Evolutionary conservation across 2,113 vertebrate genomes (phyloP), one percentile per base, ranked within the genome.

Genomic region (Sylvia atricapilla): DNA sequence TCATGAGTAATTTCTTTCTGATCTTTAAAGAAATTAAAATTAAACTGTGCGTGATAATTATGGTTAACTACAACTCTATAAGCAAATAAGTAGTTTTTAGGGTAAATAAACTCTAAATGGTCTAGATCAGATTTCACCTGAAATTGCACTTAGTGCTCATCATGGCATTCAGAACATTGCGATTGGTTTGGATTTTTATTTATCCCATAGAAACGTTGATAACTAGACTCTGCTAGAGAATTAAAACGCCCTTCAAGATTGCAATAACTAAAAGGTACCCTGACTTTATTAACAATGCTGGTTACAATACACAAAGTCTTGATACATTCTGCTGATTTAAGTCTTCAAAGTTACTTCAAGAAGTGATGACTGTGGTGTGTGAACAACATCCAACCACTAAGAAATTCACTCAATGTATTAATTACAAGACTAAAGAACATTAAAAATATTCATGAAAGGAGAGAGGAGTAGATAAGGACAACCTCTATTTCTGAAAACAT

Each of bases 361-460:
- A 64, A 88, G 1, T 0, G 0, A 59, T 63, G 15, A 27, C 7
- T 53, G 22, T 13, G 11, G 35, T 52, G 9, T 35, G 37, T 50
- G 62, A 89, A 44, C 35, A 84, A 13, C 44, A 87, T 39, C 55
- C 11, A 56, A 17, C 52, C 25, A 30, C 35, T 73, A 82, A 85
- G 28, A 89, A 79, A 89, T 75, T 75, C 13, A 62, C 24, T 76
- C 35, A 58, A 8, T 2, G 0, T 46, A 37, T 46, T 80, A 62
- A 77, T 85, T 88, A 31, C 7, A 62, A 46, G 23, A 73, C 69
- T 55, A 62, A 72, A 85, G 41, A 66, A 15, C 12, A 43, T 79
- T 70, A 87, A 52, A 39, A 63, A 19, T 7, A 13, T 52, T 90
- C 5, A 46, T 76, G 70, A 75, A 89, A 73, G 10, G 23, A 81